phyloP scores from a whole-genome alignment of 2,888 invertebrate genomes.

The Epinotia brunnichana region DNA sequence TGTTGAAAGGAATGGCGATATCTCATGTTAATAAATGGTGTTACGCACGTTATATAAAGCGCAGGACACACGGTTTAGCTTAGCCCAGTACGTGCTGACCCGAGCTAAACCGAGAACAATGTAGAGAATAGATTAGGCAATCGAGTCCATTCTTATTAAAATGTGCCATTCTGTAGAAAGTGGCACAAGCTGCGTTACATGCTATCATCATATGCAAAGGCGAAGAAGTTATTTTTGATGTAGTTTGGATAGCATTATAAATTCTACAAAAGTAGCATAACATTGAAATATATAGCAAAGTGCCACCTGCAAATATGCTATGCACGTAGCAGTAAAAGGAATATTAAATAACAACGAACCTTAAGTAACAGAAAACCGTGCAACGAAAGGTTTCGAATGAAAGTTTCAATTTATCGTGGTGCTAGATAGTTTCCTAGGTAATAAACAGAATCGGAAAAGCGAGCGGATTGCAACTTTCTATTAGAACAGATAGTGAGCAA shows the following conservation, averaged over 20 bases:
- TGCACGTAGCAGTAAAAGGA: background rate
- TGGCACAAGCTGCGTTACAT: constrained; percentile 40
- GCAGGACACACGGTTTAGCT: constrained; percentile 43
- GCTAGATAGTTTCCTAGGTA: constrained; percentile 55
- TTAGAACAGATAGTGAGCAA: constrained; percentile 67
- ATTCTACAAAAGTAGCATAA: background rate
- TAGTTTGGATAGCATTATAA: constrained; percentile 16
- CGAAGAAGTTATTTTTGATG: constrained; percentile 12
- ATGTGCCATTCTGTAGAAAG: constrained; percentile 45
- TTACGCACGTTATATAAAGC: constrained; percentile 47
- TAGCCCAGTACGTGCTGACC: constrained; percentile 45
- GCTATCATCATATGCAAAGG: constrained; percentile 24
- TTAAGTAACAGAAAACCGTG: constrained; percentile 25
- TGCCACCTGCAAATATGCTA: background rate
- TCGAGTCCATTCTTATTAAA: constrained; percentile 43
- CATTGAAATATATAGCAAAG: too few relatives aligned
- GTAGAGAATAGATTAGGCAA: constrained; percentile 46
- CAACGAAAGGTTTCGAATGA: constrained; percentile 42
- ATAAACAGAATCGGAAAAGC: constrained; percentile 74
- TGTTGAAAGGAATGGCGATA: constrained; percentile 27
- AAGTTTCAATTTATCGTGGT: constrained; percentile 41
- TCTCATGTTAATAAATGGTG: constrained; percentile 42
- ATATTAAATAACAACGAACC: constrained; percentile 16
- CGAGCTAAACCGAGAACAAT: constrained; percentile 46
- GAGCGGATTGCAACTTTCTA: constrained; percentile 76